phyloP scores from a whole-genome alignment of 1,140 invertebrate species.

The Rhopalosiphum padi region DNA sequence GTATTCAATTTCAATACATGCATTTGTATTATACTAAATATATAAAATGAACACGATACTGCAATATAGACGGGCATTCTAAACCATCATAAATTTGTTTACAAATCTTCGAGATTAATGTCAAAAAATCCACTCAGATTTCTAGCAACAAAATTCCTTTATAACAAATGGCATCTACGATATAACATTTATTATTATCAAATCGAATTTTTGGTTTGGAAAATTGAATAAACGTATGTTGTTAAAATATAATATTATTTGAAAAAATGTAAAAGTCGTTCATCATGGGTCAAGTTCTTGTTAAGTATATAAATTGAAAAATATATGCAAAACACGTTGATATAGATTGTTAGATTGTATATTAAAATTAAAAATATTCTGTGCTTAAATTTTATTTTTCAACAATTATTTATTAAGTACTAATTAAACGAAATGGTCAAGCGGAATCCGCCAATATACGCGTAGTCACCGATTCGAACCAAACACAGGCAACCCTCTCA shows the following conservation, averaged over 20 bases:
- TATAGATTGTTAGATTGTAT: neutral
- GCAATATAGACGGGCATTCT: neutral
- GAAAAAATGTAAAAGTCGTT: neutral
- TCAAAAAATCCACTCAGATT: slow-evolving; percentile 24
- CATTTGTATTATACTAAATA: neutral
- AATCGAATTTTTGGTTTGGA: neutral
- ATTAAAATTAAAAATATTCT: neutral
- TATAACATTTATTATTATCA: neutral
- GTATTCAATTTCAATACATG: neutral
- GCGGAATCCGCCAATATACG: neutral
- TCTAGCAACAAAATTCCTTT: neutral
- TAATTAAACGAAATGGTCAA: neutral
- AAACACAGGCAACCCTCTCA: neutral
- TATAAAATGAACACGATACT: neutral
- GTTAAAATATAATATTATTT: slow-evolving; percentile 28
- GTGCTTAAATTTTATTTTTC: neutral
- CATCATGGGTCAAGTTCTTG: neutral
- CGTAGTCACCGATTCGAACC: neutral
- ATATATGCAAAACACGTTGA: neutral
- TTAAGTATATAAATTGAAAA: neutral
- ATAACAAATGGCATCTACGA: neutral
- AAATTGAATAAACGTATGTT: neutral
- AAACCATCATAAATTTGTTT: neutral
- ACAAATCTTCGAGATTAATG: slow-evolving; percentile 17
- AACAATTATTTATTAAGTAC: neutral